Conservation (phyloP, 1,140 invertebrate species). For the Drosophila miranda region DNA sequence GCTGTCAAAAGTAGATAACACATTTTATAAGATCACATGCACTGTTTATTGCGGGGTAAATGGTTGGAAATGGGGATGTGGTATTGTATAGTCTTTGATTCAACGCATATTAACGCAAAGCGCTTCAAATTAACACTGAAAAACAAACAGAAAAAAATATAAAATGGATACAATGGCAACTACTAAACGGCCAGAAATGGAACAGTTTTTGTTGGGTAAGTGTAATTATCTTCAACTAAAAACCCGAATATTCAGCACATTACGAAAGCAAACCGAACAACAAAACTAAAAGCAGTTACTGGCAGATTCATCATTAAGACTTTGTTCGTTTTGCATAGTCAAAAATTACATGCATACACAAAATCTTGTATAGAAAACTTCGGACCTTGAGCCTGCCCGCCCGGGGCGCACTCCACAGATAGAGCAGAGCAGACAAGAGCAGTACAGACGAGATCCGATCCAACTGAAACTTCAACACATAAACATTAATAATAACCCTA, state of each 20-base stretch:
- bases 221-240: not conserved
- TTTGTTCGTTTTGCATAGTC: constrained; percentile 10
- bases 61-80: not conserved
- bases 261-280: not conserved
- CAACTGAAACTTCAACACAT: not conserved
- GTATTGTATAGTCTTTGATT: no score
- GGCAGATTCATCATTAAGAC: constrained; percentile 20
- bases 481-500: constrained; percentile 48
- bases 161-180: constrained; percentile 51
- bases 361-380: constrained; percentile 3
- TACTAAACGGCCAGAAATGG: constrained; percentile 62
- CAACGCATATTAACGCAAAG: constrained; percentile 58
- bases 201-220: constrained; percentile 74
- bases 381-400: constrained; percentile 1
- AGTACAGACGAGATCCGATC: no score
- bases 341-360: constrained; percentile 25
- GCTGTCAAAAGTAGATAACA: constrained; percentile 67
- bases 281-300: constrained; percentile 27
- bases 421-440: no score
- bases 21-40: constrained; percentile 71
- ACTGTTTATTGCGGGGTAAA: not conserved
- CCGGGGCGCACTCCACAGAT: no score
- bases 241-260: no score
- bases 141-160: constrained; percentile 16
- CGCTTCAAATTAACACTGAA: constrained; percentile 58